phyloP scores from a whole-genome alignment of 2,113 vertebrate genomes.

The Coptodon rendalli region DNA sequence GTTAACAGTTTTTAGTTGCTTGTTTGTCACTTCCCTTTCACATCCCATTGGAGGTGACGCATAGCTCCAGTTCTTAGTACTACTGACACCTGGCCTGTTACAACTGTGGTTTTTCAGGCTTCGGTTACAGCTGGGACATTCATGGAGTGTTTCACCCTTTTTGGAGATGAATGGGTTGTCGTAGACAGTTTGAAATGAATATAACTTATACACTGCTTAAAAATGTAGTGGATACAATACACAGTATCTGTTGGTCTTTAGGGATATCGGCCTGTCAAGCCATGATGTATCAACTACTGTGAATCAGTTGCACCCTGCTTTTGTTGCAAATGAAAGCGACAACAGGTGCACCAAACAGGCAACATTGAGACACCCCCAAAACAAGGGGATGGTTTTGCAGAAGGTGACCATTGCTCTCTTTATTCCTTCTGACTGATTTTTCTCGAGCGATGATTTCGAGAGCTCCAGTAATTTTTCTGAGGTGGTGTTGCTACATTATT shows the following conservation, averaged over 20 bases:
- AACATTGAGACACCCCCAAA: fast-evolving
- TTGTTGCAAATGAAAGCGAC: background rate
- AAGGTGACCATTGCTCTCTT: fast-evolving
- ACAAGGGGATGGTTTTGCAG: background rate
- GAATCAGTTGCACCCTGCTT: background rate
- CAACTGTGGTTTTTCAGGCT: background rate
- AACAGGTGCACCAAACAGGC: background rate
- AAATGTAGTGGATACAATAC: background rate
- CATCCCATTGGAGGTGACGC: background rate
- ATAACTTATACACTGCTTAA: background rate
- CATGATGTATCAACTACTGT: background rate
- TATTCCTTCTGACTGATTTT: background rate
- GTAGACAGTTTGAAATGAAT: background rate
- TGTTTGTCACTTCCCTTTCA: background rate
- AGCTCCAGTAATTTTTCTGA: background rate
- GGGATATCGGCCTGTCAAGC: fast-evolving
- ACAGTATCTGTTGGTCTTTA: background rate
- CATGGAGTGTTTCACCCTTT: background rate
- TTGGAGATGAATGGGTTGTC: background rate
- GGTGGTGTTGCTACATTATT: background rate
- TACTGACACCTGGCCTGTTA: fast-evolving
- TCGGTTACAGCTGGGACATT: background rate
- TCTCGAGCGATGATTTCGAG: background rate
- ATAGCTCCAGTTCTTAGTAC: background rate
- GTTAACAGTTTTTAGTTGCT: background rate